Evolutionary conservation across 2,888 invertebrate genomes (phyloP).

Genomic region (Hypena proboscidalis): DNA sequence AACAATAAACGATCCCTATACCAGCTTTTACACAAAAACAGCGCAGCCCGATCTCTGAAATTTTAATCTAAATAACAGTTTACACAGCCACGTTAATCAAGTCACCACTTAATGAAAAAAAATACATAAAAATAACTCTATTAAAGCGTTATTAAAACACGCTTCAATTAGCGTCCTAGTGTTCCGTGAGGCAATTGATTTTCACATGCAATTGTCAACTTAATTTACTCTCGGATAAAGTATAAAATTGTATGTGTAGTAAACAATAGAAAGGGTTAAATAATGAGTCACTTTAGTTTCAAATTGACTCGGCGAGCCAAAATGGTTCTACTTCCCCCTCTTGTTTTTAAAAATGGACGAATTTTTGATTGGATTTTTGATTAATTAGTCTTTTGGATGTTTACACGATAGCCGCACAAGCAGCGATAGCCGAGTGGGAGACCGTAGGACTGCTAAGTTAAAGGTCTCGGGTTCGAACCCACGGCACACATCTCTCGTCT

Average conservation of each 20-base stretch:
- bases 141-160: conserved; percentile 51
- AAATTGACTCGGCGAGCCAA: conserved; percentile 46
- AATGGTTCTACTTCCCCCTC: conserved; percentile 48
- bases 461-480: too few relatives aligned
- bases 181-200: conserved; percentile 14
- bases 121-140: conserved; percentile 49
- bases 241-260: conserved; percentile 13
- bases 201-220: conserved; percentile 16
- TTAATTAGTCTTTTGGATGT: conserved; percentile 58
- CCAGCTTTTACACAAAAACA: not conserved
- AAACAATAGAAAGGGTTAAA: conserved; percentile 46
- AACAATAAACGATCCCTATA: not conserved
- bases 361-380: conserved; percentile 65
- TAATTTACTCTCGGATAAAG: not conserved
- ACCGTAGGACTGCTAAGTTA: too few relatives aligned
- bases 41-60: conserved; percentile 11
- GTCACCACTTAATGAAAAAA: conserved; percentile 35
- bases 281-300: conserved; percentile 59
- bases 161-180: conserved; percentile 32
- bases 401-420: too few relatives aligned
- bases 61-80: conserved; percentile 26
- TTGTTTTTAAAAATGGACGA: conserved; percentile 61
- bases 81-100: conserved; percentile 40
- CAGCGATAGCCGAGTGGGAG: too few relatives aligned
- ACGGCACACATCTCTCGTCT: too few relatives aligned